These are phyloP conservation scores for Drosophila tanythrix DNA, from an alignment of 2,888 invertebrate species.

Conservation along the genomic window DNA sequence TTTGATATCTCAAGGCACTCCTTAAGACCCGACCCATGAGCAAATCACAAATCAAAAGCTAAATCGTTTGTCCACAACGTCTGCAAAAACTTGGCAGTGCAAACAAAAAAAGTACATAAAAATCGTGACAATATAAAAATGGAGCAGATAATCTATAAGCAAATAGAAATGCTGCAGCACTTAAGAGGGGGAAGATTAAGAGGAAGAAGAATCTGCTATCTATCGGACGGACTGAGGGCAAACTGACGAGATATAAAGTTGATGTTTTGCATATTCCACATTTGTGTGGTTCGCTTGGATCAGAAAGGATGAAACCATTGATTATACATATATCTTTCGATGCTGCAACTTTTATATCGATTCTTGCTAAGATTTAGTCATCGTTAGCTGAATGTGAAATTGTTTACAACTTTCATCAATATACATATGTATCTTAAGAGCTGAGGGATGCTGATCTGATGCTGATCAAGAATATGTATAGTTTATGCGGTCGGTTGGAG, in stretches of 20 bases:
- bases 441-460: background rate
- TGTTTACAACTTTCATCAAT: background rate
- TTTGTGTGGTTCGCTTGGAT: background rate
- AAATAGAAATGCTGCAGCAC: background rate
- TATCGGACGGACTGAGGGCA: too few species aligned
- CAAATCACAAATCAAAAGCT: constrained; percentile 27
- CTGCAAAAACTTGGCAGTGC: background rate
- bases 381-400: background rate
- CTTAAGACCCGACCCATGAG: background rate
- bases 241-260: background rate
- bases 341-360: background rate
- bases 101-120: background rate
- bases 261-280: background rate
- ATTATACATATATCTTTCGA: background rate
- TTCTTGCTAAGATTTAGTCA: background rate
- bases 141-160: background rate
- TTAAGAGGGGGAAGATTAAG: background rate
- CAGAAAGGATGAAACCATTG: background rate
- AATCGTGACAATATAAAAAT: background rate
- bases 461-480: background rate
- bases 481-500: accelerated
- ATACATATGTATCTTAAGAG: background rate
- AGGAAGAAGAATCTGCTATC: background rate
- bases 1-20: constrained; percentile 5
- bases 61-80: background rate